Base-by-base conservation (phyloP, 2,888 invertebrate species). In the Alentia gelatinosa region DNA sequence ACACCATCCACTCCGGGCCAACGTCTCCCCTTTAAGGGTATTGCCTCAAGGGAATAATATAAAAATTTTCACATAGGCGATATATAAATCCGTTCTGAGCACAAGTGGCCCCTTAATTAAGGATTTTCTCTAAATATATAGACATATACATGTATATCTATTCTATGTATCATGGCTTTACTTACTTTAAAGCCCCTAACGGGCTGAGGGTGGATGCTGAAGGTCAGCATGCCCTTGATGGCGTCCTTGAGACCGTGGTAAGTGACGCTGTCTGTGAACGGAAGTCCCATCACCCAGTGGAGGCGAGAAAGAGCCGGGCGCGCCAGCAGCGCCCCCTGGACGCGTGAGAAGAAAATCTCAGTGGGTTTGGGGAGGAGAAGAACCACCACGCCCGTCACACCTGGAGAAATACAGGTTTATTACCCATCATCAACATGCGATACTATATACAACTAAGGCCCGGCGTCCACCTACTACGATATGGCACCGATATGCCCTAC, bases 201-300 rank as follows among this genome's bases (percentile, higher is more conserved):
- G 23, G 42, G 90, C 33, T 79, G 68, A 35, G 75, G 47, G n/a
- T 79, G 75, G 37, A 74, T 75, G 50, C 37, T 74, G 42, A 90
- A 74, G 79, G 47, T 42, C 35, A 90, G 33, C 40, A 90, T 68
- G 50, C 90, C 90, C 83, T 90, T 90, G 90, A 90, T 79, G 50
- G 79, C 39, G 33, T 79, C 90, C 50, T 90, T 90, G 7, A 90
- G 50, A 9, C 35, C 26, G 83, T 90, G 74, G 83, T 90, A 90
- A 47, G 47, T 39, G 47, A 74, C 47, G 50, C 50, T 40, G 42
- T 90, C 79, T 0, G 47, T 42, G 50, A 90, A 90, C 30, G 90
- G 79, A 5, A 79, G 42, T 0, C 90, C 90, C 90, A 90, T 90
- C 47, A 90, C 83, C 90, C 90, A 90, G 33, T 83, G 79, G n/a